Evolutionary conservation across 2,888 invertebrate genomes (phyloP), one percentile per base, ranked within the genome.

Genomic region (Tachina grossa): DNA sequence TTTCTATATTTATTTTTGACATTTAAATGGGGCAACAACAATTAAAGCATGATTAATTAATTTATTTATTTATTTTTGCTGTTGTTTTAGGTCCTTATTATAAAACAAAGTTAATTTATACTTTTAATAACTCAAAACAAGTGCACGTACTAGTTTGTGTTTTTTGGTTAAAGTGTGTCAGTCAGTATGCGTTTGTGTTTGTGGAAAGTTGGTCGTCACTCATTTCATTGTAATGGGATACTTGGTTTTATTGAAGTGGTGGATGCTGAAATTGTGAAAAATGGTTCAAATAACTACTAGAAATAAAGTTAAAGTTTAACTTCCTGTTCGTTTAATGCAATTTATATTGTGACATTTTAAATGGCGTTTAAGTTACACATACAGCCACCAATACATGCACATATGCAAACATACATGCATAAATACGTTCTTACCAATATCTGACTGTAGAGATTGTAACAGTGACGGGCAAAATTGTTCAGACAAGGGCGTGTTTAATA

Each of bases 261-360:
- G 66, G 66, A 57, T 14, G 43, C 41, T 45, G 55, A 49, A 68
- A 31, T 81, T 75, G 66, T 51, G 47, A 16, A 68, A 51, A 66
- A 61, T 49, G n/a, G 43, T 77, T 65, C n/a, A 55, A 69, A 76
- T 53, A 31, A 31, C 31, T 31, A 14, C 19, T 13, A 13, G 16
- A 61, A 55, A 61, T 31, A 47, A 68, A 55, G 19, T 76, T 69
- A 61, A 14, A 66, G 43, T 55, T 63, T 19, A 49, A 76, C 22
- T 55, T 76, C 41, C 41, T 76, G 19, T 47, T 11, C 41, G 45
- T 81, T 82, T 69, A 76, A 76, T 74, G 66, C 22, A 66, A 75
- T 61, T 81, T 72, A 65, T 16, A 74, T 47, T 55, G 55, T 76
- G 69, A 49, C 16, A 76, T 55, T 76, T 61, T 72, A 31, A 59